Conservation (phyloP, 2,888 invertebrate genomes). For the Spatulosminthurus flaviceps region DNA sequence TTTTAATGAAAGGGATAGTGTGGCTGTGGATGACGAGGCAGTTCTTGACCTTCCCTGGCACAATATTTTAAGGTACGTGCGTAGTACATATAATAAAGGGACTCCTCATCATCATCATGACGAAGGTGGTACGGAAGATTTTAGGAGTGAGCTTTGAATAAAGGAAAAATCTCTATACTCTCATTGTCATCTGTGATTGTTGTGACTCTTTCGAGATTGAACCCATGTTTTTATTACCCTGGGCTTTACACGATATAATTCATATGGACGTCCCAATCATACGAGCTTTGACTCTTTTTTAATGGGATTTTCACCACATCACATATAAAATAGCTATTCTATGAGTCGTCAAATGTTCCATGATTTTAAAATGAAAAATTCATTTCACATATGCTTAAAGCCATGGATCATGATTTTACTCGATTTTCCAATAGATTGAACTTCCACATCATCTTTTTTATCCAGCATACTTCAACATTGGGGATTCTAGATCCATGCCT, state of each 20-base stretch:
- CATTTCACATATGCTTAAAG: not conserved
- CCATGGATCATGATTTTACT: not conserved
- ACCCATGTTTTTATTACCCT: not conserved
- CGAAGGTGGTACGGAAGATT: slow-evolving; percentile 19
- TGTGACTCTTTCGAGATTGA: not conserved
- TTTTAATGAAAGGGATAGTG: slow-evolving; percentile 5
- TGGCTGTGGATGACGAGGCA: slow-evolving; percentile 21
- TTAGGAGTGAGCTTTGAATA: not conserved
- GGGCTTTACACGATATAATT: not conserved
- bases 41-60: slow-evolving; percentile 42
- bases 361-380: not conserved
- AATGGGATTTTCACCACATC: too few species aligned
- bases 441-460: not conserved
- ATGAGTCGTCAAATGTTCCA: not conserved
- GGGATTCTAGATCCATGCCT: too few species aligned
- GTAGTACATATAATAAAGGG: not conserved
- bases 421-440: not conserved
- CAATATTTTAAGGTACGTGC: not conserved
- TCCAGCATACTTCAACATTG: too few species aligned
- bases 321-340: not conserved
- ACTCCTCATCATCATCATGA: too few species aligned
- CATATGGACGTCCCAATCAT: too few species aligned
- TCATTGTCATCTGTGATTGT: not conserved
- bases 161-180: not conserved
- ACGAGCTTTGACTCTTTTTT: too few species aligned